phyloP scores from a whole-genome alignment of 1,140 invertebrate species.

The Eubasilissa regina region DNA sequence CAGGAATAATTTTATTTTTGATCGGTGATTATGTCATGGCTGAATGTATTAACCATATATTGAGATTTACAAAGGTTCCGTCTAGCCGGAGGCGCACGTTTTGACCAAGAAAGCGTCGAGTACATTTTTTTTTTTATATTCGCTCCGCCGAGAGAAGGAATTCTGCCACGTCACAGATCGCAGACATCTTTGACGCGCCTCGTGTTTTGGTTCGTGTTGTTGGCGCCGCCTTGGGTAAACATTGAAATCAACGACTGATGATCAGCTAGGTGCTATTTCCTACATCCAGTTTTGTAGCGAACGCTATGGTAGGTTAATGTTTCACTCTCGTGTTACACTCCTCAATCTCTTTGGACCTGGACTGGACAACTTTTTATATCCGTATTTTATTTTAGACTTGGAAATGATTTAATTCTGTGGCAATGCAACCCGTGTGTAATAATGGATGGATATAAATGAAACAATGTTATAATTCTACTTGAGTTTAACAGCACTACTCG shows the following conservation, averaged over 20 bases:
- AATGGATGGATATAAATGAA: background rate
- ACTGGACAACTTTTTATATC: background rate
- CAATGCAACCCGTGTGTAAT: background rate
- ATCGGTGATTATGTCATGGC: too few relatives aligned
- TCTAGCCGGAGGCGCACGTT: too few relatives aligned
- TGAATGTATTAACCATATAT: too few relatives aligned
- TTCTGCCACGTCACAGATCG: background rate
- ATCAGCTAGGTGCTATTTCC: background rate
- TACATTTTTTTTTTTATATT: too few relatives aligned
- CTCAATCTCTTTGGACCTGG: background rate
- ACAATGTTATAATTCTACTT: too few relatives aligned
- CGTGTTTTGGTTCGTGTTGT: background rate
- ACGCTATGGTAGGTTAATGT: background rate
- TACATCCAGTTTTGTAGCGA: background rate
- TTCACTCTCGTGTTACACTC: background rate
- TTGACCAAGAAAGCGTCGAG: too few relatives aligned
- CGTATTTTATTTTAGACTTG: background rate
- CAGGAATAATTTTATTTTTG: too few relatives aligned
- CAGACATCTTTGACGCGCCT: background rate
- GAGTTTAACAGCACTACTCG: too few relatives aligned
- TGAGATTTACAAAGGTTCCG: too few relatives aligned
- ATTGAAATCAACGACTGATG: constrained; percentile 11
- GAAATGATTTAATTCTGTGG: constrained; percentile 2
- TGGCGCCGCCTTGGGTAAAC: constrained; percentile 10
- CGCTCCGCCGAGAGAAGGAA: background rate